A percentile compares a stretch with the other conserved stretches of the same genome.
Evolutionary conservation across 2,113 vertebrate genomes (phyloP).

Genomic region (Lophius piscatorius): DNA sequence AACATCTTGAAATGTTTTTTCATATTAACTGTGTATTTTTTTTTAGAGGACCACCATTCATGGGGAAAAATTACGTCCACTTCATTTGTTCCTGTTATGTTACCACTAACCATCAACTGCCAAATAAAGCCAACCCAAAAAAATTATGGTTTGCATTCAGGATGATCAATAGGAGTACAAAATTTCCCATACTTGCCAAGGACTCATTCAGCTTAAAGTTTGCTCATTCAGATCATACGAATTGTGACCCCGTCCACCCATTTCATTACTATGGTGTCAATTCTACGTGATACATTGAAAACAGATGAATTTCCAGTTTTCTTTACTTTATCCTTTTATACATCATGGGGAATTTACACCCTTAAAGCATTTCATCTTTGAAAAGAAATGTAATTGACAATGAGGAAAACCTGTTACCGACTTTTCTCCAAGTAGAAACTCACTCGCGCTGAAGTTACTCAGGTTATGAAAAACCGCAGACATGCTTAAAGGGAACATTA

Average conservation of each 20-base stretch:
- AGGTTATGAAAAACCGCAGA: neutral
- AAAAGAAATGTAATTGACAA: neutral
- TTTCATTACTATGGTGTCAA: constrained; percentile 3
- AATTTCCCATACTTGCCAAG: neutral
- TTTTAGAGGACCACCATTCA: neutral
- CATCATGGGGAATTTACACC: neutral
- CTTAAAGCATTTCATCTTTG: neutral
- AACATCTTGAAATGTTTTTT: constrained; percentile 10
- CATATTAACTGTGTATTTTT: neutral
- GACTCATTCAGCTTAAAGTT: neutral
- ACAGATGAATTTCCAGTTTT: constrained; percentile 6
- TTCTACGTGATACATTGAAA: neutral
- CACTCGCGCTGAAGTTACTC: neutral
- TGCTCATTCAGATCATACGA: neutral
- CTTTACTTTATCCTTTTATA: too few relatives aligned
- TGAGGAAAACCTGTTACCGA: constrained; percentile 16
- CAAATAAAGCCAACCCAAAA: neutral
- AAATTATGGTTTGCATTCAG: neutral
- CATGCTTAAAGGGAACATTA: neutral
- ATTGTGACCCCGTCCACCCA: neutral
- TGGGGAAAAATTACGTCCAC: neutral
- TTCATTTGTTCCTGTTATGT: neutral
- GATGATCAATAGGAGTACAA: neutral
- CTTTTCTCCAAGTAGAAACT: neutral
- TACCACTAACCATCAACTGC: neutral